Percentiles rank a stretch among this genome's conserved stretches.
Conservation (phyloP, 2,888 invertebrate species). For the Dermolepida albohirtum region DNA sequence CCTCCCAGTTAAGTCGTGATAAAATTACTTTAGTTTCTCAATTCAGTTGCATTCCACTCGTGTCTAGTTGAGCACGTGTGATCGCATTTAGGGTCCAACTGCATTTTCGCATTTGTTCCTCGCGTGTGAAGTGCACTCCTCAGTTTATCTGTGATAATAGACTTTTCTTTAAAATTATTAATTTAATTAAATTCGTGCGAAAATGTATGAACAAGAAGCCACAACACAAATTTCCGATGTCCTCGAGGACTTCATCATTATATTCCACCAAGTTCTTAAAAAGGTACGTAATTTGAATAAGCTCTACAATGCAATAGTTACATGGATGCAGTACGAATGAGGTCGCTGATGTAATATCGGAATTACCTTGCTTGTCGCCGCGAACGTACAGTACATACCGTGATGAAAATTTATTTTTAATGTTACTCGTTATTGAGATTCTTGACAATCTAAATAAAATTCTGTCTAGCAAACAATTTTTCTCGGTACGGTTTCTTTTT, state of each 20-base stretch:
- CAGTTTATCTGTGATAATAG: slow-evolving; percentile 19
- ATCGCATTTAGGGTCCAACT: background rate
- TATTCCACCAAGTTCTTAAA: slow-evolving; percentile 73
- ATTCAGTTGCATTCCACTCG: slow-evolving; percentile 29
- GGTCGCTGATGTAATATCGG: no score
- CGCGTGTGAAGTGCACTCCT: slow-evolving; percentile 29
- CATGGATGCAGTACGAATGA: no score
- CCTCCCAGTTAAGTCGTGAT: slow-evolving; percentile 23
- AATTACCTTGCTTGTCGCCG: no score
- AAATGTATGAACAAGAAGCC: slow-evolving; percentile 77
- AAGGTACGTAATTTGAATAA: slow-evolving; percentile 68
- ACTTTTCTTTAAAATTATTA: background rate
- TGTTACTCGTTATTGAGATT: no score
- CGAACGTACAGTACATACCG: no score
- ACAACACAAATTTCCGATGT: slow-evolving; percentile 75
- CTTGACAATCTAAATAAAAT: no score
- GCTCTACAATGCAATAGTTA: no score
- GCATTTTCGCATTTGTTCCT: background rate
- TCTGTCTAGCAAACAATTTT: no score
- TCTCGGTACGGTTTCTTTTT: no score
- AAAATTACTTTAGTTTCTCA: slow-evolving; percentile 26
- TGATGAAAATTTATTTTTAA: no score
- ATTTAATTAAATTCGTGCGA: slow-evolving; percentile 31
- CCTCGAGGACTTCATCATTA: slow-evolving; percentile 78
- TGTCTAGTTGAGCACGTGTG: background rate